Percentiles rank a stretch among this genome's conserved stretches.
These are phyloP conservation scores for Colletes latitarsis DNA, from an alignment of 1,140 invertebrate species.

Conservation along the genomic window DNA sequence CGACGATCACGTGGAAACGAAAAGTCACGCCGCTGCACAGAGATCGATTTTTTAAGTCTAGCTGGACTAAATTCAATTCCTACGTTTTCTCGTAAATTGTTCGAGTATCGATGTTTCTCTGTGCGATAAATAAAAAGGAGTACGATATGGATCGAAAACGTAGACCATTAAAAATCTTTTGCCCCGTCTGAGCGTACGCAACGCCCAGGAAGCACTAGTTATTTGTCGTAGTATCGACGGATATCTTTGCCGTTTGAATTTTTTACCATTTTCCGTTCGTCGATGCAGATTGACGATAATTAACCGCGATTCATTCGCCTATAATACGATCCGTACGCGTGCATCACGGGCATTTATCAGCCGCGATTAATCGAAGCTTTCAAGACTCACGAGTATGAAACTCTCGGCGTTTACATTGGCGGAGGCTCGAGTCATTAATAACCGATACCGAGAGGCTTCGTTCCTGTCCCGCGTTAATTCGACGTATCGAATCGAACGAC, in stretches of 20 bases:
- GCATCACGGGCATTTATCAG: slow-evolving; percentile 45
- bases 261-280: slow-evolving; percentile 14
- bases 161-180: too few relatives aligned
- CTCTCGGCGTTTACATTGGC: slow-evolving; percentile 59
- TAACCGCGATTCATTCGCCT: slow-evolving; percentile 52
- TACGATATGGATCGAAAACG: too few relatives aligned
- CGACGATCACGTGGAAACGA: slow-evolving; percentile 45
- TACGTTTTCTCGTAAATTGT: too few relatives aligned
- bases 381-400: slow-evolving; percentile 43
- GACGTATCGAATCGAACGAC: slow-evolving; percentile 76
- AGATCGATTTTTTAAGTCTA: too few relatives aligned
- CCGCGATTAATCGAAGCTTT: slow-evolving; percentile 48
- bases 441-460: slow-evolving; percentile 63
- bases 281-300: slow-evolving; percentile 31
- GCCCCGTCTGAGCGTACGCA: too few relatives aligned
- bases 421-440: slow-evolving; percentile 66
- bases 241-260: slow-evolving; percentile 14
- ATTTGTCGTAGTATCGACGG: too few relatives aligned
- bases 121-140: too few relatives aligned
- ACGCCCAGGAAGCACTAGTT: not conserved
- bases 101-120: not conserved
- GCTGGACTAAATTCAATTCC: too few relatives aligned
- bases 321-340: slow-evolving; percentile 22
- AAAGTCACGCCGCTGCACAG: not conserved
- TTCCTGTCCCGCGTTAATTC: slow-evolving; percentile 69